Percentiles rank a stretch among this genome's conserved stretches.
These are phyloP conservation scores for Eueides isabella DNA, from an alignment of 1,140 invertebrate species.

Conservation along the genomic window DNA sequence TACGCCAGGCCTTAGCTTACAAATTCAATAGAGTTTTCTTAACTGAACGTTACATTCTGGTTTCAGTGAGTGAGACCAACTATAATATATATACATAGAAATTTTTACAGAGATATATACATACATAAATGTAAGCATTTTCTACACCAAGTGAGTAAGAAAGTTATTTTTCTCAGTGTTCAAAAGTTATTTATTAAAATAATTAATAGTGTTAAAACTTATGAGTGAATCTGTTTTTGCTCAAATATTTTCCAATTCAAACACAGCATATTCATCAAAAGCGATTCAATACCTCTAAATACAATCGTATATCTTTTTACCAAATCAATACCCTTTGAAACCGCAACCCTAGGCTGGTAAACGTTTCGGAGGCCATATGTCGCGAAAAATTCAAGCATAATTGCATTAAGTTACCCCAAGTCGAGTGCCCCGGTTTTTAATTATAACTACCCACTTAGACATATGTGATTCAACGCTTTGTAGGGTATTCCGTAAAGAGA, in stretches of 20 bases:
- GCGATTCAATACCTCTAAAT: slow-evolving; percentile 38
- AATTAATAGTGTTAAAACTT: no score
- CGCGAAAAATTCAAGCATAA: slow-evolving; percentile 77
- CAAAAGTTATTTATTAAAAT: no score
- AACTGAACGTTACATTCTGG: no score
- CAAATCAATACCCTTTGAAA: slow-evolving; percentile 49
- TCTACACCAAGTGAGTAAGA: no score
- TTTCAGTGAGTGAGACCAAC: no score
- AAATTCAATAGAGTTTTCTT: no score
- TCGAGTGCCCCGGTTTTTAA: slow-evolving; percentile 69
- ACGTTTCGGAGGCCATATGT: slow-evolving; percentile 70
- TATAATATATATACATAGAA: no score
- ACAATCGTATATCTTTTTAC: slow-evolving; percentile 42
- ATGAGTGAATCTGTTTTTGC: no score
- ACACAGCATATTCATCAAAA: neutral
- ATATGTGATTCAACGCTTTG: slow-evolving; percentile 58
- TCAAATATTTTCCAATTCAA: no score
- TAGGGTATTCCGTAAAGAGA: slow-evolving; percentile 3
- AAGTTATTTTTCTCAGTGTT: neutral
- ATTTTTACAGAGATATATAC: no score
- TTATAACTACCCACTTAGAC: slow-evolving; percentile 76
- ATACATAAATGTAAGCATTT: no score
- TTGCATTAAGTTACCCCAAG: slow-evolving; percentile 77
- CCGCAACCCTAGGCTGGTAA: slow-evolving; percentile 50
- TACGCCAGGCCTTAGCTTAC: no score